Percentiles rank a stretch among this genome's conserved stretches.
Evolutionary conservation across 2,888 invertebrate genomes (phyloP).

Genomic region (Eulithis prunata): DNA sequence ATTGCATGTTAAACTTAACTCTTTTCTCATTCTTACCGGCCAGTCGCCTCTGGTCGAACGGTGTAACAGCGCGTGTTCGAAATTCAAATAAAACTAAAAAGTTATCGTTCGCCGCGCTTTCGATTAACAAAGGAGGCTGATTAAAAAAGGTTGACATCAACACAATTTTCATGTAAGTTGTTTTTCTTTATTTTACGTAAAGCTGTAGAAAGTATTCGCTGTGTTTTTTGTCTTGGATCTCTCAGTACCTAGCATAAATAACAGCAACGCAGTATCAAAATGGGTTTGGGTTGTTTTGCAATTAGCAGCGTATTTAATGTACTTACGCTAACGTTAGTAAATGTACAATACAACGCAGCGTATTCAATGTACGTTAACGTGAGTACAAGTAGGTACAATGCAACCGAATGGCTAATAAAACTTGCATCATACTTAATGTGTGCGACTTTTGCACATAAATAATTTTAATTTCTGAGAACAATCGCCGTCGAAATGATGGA

Average conservation of each 20-base stretch:
- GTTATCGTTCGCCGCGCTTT: constrained; percentile 25
- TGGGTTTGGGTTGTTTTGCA: neutral
- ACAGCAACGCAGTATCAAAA: neutral
- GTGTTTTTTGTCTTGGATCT: neutral
- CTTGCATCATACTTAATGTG: no score
- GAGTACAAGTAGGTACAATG: neutral
- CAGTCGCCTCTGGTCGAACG: constrained; percentile 26
- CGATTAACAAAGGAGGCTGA: constrained; percentile 23
- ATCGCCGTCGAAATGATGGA: no score
- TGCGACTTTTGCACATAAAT: no score
- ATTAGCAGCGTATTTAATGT: neutral
- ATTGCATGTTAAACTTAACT: constrained; percentile 17
- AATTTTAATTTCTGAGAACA: no score
- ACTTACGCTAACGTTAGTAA: neutral
- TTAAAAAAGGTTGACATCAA: constrained; percentile 24
- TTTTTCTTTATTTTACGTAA: constrained; percentile 4
- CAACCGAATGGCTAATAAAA: no score
- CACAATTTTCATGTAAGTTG: constrained; percentile 27
- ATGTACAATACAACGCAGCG: neutral
- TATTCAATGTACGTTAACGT: neutral
- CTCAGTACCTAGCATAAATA: neutral
- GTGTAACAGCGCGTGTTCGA: constrained; percentile 18
- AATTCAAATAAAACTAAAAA: constrained; percentile 26
- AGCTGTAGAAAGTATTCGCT: neutral
- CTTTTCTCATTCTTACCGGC: constrained; percentile 26